Base-by-base conservation (phyloP, 64 coral and sea anemone genomes). In the Anthopleura sola region DNA sequence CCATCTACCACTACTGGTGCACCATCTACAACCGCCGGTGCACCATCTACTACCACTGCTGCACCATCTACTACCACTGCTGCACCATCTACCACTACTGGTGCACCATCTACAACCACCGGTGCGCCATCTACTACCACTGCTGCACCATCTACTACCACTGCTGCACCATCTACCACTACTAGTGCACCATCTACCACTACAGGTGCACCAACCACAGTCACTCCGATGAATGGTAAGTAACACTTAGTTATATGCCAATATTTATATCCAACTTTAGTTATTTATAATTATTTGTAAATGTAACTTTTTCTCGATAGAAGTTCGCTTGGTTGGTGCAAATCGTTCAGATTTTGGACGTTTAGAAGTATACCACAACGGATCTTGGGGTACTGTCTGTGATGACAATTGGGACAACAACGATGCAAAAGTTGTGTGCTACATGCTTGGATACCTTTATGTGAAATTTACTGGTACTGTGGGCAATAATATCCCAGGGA, bases 321-420 rank as follows among this genome's bases (percentile, higher is more conserved):
- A 85, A 49, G 46, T 78, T 32, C 66, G 90, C 87, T 85, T 84
- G 29, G 83, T 79, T 38, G 58, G 86, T 20, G 82, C 81, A 66
- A 80, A 54, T 7, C 77, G 84, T 32, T 21, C 81, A 74, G 86
- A 58, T 37, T 83, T 90, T 56, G 93, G 92, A 19, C 58, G 87
- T 28, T 55, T 93, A 37, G 92, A 93, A 60, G 28, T 93, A 37
- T 89, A 85, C 15, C 19, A 69, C 11, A 85, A 89, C 24, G 83
- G 83, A 23, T 54, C 49, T 11, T 95, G 93, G 93, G 93, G 93
- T 24, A 95, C 93, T 24, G 75, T 95, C 37, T 95, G 93, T 58
- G 88, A 90, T 38, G 89, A 95, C 37, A 87, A 88, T 81, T 95
- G 86, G 69, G 93, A 80, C 19, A 83, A 78, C 7, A 81, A 83